Evolutionary conservation across 1,140 invertebrate genomes (phyloP), one percentile per base, ranked within the genome.

Genomic region (Lucilia sericata): DNA sequence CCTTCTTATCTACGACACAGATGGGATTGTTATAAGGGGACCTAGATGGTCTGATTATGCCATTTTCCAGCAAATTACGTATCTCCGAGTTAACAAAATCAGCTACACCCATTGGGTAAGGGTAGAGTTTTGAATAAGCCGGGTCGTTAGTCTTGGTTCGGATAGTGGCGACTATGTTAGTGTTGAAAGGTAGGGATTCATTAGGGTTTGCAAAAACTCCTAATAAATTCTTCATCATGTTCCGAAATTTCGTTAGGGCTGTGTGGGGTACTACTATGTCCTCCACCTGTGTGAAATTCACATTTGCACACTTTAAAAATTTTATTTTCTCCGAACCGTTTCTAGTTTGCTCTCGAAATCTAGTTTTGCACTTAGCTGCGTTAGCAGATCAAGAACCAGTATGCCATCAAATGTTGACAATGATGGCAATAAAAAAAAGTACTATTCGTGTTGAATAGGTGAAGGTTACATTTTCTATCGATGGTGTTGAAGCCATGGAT

Each of bases 21-120:
- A 85, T 74, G 8, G 82, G 84, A n/a, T 76, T 80, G 55, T 86
- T 86, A 42, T 85, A 86, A 5, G 83, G 82, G 30, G 74, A 82
- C 47, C 80, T 60, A 51, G 83, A 84, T 19, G 51, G 83, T 76
- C 82, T 47, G 36, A 83, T 83, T 36, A 85, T 78, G 13, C 30
- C 84, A 25, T 83, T 75, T 42, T 83, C 25, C 65, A 85, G 55
- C 9, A 85, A 49, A 36, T 65, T 82, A 17, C 65, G 19, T 81
- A 74, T 80, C 49, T 84, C 83, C 47, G 42, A 34, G 34, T 84
- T 65, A 30, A 84, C 83, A 82, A 84, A 82, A n/a, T 82, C 74
- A 25, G 55, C n/a, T n/a, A n/a, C n/a, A n/a, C n/a, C n/a, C n/a
- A n/a, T n/a, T n/a, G n/a, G n/a, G n/a, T n/a, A n/a, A n/a, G n/a